phyloP scores from a whole-genome alignment of 2,797 vertebrate genomes.

The Crenuchus spilurus region DNA sequence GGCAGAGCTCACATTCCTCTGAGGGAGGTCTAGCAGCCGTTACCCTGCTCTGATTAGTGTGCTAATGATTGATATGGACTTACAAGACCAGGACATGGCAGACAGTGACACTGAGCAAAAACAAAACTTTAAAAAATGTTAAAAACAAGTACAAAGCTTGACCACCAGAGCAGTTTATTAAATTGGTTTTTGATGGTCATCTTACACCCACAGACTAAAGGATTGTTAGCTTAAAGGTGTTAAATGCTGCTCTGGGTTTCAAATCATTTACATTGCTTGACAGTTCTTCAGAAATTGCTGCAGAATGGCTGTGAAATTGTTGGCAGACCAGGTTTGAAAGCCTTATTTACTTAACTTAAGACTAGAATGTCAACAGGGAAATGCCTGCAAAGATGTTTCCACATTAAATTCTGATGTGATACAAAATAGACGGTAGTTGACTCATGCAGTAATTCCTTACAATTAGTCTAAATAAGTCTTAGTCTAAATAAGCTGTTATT shows the following conservation, averaged over 20 bases:
- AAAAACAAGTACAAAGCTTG: not conserved
- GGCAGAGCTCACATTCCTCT: not conserved
- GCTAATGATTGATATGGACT: not conserved
- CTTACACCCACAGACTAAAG: not conserved
- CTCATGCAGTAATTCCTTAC: too few relatives aligned
- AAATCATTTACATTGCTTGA: not conserved
- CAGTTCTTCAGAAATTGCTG: not conserved
- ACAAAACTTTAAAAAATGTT: not conserved
- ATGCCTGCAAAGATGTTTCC: not conserved
- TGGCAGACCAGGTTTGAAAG: not conserved
- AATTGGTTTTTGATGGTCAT: conserved; percentile 12
- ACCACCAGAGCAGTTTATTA: not conserved
- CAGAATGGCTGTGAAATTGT: not conserved
- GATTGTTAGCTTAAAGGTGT: not conserved
- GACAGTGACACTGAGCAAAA: not conserved
- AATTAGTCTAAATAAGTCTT: too few relatives aligned
- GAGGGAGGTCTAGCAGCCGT: not conserved
- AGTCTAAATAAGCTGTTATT: too few relatives aligned
- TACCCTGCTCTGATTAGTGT: not conserved
- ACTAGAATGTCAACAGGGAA: too few relatives aligned
- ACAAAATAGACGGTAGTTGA: too few relatives aligned
- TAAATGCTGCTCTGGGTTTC: not conserved
- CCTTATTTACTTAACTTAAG: not conserved
- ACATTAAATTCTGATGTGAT: not conserved
- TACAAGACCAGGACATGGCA: not conserved